Percentiles rank a stretch among this genome's conserved stretches.
phyloP scores from a whole-genome alignment of 1,140 invertebrate species.

The Drosophila bocqueti region DNA sequence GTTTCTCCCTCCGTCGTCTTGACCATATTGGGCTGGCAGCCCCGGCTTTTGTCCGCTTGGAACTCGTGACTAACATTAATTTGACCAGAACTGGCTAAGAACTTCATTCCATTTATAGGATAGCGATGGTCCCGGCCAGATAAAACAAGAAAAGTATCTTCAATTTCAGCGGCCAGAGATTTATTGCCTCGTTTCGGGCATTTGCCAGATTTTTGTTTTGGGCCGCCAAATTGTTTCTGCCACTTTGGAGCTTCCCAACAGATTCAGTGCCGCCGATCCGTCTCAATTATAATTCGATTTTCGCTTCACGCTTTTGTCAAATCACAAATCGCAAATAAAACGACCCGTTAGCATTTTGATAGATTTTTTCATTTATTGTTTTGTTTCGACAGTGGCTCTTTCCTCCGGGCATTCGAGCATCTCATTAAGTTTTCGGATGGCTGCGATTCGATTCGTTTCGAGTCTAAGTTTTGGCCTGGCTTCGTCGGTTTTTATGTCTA shows the following conservation, averaged over 20 bases:
- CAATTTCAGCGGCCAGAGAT: constrained; percentile 63
- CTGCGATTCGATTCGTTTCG: constrained; percentile 26
- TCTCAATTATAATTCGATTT: constrained; percentile 63
- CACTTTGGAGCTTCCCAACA: constrained; percentile 16
- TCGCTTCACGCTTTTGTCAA: constrained; percentile 54
- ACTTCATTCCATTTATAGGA: constrained; percentile 59
- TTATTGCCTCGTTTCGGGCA: constrained; percentile 71
- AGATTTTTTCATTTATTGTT: constrained; percentile 56
- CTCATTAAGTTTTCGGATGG: constrained; percentile 57
- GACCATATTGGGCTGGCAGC: constrained; percentile 67
- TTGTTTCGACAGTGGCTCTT: constrained; percentile 32
- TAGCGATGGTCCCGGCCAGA: constrained; percentile 54
- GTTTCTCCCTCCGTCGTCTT: constrained; percentile 15
- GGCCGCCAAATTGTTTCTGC: constrained; percentile 31
- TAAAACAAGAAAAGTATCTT: constrained; percentile 69
- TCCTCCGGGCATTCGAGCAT: constrained; percentile 43
- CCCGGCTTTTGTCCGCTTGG: constrained; percentile 53
- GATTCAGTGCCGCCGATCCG: constrained; percentile 1
- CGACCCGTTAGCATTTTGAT: constrained; percentile 59
- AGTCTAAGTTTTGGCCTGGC: background rate
- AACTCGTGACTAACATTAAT: constrained; percentile 80
- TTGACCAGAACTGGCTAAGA: constrained; percentile 69
- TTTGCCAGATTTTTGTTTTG: constrained; percentile 56
- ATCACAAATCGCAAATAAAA: constrained; percentile 46
- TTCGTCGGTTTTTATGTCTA: constrained; percentile 57